Conservation (phyloP, 37 sponge, comb jelly and placozoan species). For the Chondrosia reniformis region DNA sequence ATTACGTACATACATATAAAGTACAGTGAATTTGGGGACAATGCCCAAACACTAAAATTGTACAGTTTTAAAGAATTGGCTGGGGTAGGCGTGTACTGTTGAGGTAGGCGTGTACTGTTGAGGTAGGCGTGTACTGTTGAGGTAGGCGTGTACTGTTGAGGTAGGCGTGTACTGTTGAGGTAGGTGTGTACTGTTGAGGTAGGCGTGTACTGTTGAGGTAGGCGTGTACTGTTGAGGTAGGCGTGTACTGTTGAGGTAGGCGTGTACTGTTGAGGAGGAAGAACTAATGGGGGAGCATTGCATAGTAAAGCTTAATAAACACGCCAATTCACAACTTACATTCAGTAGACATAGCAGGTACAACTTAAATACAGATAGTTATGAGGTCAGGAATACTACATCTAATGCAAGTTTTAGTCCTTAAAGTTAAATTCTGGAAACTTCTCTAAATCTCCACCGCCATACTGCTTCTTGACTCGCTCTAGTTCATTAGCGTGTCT, state of each 20-base stretch:
- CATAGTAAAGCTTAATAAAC: background rate
- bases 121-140: too few relatives aligned
- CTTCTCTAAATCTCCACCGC: slow-evolving; percentile 56
- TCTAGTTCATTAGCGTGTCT: slow-evolving; percentile 37
- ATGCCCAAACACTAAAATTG: background rate
- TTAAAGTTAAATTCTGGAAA: slow-evolving; percentile 59
- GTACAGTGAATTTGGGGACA: too few relatives aligned
- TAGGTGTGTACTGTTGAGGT: too few relatives aligned
- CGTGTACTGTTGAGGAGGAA: background rate
- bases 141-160: too few relatives aligned
- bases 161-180: too few relatives aligned
- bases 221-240: too few relatives aligned
- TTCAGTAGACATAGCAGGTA: background rate
- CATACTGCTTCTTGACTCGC: slow-evolving; percentile 60
- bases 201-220: too few relatives aligned
- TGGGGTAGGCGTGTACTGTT: too few relatives aligned
- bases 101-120: too few relatives aligned
- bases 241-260: too few relatives aligned
- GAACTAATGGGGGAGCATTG: background rate
- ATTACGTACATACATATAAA: background rate
- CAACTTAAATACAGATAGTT: background rate
- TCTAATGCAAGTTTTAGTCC: background rate
- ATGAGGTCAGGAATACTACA: background rate
- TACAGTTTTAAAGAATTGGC: background rate
- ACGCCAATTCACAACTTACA: slow-evolving; percentile 4